phyloP scores from a whole-genome alignment of 2,888 invertebrate genomes.

The Protodeltote pygarga region DNA sequence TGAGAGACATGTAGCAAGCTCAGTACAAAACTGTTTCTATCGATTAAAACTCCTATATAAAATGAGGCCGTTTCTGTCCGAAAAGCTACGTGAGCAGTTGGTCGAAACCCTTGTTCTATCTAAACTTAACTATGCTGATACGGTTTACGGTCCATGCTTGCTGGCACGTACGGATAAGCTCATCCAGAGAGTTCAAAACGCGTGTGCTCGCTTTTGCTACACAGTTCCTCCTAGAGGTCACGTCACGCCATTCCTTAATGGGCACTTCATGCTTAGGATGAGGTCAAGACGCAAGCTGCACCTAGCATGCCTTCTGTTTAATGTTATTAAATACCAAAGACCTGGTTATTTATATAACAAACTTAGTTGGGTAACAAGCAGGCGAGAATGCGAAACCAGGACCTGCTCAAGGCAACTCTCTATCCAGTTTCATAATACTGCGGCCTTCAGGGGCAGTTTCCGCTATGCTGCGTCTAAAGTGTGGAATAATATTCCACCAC shows the following conservation, averaged over 20 bases:
- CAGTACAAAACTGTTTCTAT: background rate
- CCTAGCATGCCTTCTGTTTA: background rate
- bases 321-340: background rate
- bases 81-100: background rate
- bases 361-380: background rate
- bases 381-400: background rate
- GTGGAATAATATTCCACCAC: conserved; percentile 2
- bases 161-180: background rate
- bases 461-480: background rate
- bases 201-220: conserved; percentile 24
- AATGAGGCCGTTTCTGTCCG: background rate
- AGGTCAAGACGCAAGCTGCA: background rate
- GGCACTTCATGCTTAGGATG: conserved; percentile 4
- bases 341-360: background rate
- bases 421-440: background rate
- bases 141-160: background rate
- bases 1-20: background rate
- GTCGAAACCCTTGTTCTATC: background rate
- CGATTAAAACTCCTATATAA: no score
- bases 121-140: background rate
- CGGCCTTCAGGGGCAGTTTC: background rate
- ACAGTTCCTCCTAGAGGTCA: conserved; percentile 11
- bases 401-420: background rate
- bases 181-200: conserved; percentile 20
- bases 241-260: conserved; percentile 18